A percentile compares a stretch with the other conserved stretches of the same genome.
Conservation (phyloP, 2,888 invertebrate species). For the Apoda limacodes region DNA sequence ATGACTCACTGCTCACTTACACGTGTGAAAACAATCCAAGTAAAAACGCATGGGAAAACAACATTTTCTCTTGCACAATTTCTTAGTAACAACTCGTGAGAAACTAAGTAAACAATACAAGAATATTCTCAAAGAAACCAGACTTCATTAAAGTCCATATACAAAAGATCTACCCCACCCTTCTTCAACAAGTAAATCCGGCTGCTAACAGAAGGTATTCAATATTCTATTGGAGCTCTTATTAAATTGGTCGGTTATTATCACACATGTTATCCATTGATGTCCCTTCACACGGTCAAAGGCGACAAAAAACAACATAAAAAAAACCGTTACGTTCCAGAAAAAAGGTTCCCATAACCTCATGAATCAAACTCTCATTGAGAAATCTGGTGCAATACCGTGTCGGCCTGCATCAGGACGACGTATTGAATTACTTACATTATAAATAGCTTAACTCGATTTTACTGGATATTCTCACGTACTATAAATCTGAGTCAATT, state of each 20-base stretch:
- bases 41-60: too few species aligned
- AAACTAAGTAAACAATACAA: slow-evolving; percentile 50
- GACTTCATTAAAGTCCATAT: slow-evolving; percentile 57
- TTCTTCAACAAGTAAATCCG: slow-evolving; percentile 17
- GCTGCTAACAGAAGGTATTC: slow-evolving; percentile 16
- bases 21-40: too few species aligned
- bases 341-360: slow-evolving; percentile 60
- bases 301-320: slow-evolving; percentile 66
- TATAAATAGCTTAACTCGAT: too few species aligned
- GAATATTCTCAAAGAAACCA: slow-evolving; percentile 45
- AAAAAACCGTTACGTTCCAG: slow-evolving; percentile 66
- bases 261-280: slow-evolving; percentile 63
- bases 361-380: slow-evolving; percentile 58
- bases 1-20: too few species aligned
- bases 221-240: slow-evolving; percentile 30
- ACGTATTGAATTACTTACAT: too few species aligned
- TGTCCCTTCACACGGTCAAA: slow-evolving; percentile 63
- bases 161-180: slow-evolving; percentile 29
- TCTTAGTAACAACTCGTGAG: slow-evolving; percentile 36
- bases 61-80: slow-evolving; percentile 22
- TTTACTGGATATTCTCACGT: too few species aligned
- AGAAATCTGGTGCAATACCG: slow-evolving; percentile 31
- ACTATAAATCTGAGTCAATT: too few species aligned
- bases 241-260: slow-evolving; percentile 31
- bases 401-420: too few species aligned